phyloP scores from a whole-genome alignment of 2,888 invertebrate genomes.

The Caenorhabditis auriculariae region DNA sequence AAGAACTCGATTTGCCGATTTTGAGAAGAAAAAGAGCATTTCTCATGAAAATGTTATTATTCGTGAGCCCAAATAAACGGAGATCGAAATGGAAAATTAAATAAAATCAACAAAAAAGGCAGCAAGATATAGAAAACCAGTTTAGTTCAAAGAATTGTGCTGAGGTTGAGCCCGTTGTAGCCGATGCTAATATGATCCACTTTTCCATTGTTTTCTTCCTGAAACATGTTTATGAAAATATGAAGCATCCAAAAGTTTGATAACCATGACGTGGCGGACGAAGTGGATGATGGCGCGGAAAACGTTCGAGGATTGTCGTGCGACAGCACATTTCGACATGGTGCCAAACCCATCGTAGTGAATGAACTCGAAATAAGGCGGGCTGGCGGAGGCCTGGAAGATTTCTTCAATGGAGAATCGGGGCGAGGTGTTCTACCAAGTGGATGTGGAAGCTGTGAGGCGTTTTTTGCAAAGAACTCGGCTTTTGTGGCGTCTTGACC shows the following conservation, averaged over 20 bases:
- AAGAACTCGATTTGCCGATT: no score
- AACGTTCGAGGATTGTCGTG: conserved; percentile 27
- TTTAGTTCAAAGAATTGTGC: conserved; percentile 14
- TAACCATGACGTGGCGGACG: conserved; percentile 28
- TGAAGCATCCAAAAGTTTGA: neutral
- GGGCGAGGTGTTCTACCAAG: conserved; percentile 15
- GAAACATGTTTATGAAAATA: neutral
- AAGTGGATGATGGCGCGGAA: conserved; percentile 37
- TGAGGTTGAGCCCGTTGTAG: conserved; percentile 30
- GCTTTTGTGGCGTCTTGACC: conserved; percentile 29
- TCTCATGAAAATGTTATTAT: no score
- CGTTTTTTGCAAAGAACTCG: conserved; percentile 14
- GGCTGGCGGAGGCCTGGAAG: conserved; percentile 16
- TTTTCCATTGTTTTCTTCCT: conserved; percentile 30
- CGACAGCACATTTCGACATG: conserved; percentile 10
- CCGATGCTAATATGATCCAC: conserved; percentile 33
- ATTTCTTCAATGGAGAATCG: no score
- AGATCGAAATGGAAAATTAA: conserved; percentile 21
- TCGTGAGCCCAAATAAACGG: conserved; percentile 12
- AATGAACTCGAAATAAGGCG: conserved; percentile 34
- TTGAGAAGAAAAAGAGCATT: no score
- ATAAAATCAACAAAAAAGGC: conserved; percentile 4
- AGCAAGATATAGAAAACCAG: conserved; percentile 3
- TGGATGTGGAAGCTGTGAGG: conserved; percentile 33
- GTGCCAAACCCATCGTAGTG: conserved; percentile 25